These are phyloP conservation scores for Nebria salina DNA, from an alignment of 2,888 invertebrate genomes.

Conservation along the genomic window DNA sequence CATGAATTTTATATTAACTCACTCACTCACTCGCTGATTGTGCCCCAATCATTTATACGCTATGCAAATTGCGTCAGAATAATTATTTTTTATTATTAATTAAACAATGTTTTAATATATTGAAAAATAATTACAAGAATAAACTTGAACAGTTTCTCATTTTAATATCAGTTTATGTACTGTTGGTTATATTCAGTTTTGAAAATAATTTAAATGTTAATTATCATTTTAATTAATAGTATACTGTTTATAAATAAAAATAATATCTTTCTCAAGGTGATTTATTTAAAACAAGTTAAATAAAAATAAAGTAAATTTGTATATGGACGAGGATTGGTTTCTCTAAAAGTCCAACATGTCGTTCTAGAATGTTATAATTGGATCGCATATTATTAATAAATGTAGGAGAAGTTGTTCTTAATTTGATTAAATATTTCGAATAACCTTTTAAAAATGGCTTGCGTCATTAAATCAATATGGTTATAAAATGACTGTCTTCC, in stretches of 20 bases:
- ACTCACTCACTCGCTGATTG: not conserved
- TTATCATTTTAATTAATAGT: not conserved
- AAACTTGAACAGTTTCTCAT: too few species aligned
- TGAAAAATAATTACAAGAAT: too few species aligned
- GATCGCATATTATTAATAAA: conserved; percentile 32
- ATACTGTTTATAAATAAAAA: not conserved
- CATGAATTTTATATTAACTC: not conserved
- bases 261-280: too few species aligned
- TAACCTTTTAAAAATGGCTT: conserved; percentile 24
- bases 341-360: conserved; percentile 20
- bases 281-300: too few species aligned
- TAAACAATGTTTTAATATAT: too few species aligned
- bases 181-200: too few species aligned
- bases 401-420: conserved; percentile 31
- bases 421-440: conserved; percentile 37
- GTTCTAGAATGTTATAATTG: conserved; percentile 23
- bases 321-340: not conserved
- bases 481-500: not conserved
- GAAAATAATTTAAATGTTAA: not conserved
- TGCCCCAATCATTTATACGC: conserved; percentile 5
- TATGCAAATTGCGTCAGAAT: conserved; percentile 9
- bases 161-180: too few species aligned
- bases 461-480: conserved; percentile 32
- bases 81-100: too few species aligned
- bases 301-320: conserved; percentile 15